Evolutionary conservation across 1,140 invertebrate species (phyloP).

Genomic region (Metaphire vulgaris): DNA sequence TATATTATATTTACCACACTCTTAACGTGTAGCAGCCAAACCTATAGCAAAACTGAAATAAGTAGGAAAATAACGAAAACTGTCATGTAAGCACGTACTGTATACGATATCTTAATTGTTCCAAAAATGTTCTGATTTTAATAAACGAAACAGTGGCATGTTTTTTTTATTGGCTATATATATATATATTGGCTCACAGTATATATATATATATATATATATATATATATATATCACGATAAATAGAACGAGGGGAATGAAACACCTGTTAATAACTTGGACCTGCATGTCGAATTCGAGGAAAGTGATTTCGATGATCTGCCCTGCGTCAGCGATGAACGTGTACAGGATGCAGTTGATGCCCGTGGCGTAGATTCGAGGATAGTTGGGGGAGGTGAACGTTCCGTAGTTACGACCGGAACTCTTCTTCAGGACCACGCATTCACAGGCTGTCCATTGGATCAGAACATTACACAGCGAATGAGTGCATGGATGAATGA

Average conservation of each 20-base stretch:
- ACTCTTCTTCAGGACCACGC: constrained; percentile 69
- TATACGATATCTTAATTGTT: no score
- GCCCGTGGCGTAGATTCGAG: constrained; percentile 64
- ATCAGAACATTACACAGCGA: no score
- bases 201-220: neutral
- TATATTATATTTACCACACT: no score
- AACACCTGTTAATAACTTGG: constrained; percentile 38
- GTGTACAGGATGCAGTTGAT: constrained; percentile 77
- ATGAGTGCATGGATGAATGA: no score
- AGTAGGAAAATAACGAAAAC: no score
- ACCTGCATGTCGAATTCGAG: constrained; percentile 66
- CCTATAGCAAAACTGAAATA: no score
- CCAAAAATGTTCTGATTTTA: no score
- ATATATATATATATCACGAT: neutral
- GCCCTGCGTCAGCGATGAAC: constrained; percentile 66
- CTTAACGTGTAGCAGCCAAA: no score
- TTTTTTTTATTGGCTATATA: neutral
- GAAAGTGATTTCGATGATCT: constrained; percentile 74
- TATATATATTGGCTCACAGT: neutral
- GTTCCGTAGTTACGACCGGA: constrained; percentile 69
- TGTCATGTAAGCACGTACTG: no score
- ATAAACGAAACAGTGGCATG: neutral
- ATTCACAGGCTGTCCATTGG: constrained; percentile 79
- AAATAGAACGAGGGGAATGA: constrained; percentile 17
- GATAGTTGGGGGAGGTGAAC: constrained; percentile 76